A percentile compares a stretch with the other conserved stretches of the same genome.
phyloP scores from a whole-genome alignment of 2,888 invertebrate species.

The Acrocyrtus sp. region DNA sequence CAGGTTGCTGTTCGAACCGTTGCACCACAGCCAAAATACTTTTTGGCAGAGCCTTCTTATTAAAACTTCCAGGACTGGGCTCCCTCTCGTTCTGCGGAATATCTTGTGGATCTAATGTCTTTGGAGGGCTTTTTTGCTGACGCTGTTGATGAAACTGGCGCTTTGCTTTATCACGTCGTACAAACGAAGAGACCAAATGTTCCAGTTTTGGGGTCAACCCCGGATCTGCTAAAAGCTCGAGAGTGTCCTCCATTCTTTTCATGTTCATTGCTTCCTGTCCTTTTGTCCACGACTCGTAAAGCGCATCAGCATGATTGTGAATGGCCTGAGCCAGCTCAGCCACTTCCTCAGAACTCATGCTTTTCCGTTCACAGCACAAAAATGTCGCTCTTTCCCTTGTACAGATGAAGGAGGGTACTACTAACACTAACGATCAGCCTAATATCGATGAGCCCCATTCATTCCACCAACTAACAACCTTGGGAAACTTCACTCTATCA shows the following conservation, averaged over 20 bases:
- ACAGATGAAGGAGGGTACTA: too few species aligned
- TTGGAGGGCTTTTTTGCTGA: conserved; percentile 38
- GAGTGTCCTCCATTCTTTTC: conserved; percentile 61
- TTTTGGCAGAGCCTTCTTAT: conserved; percentile 60
- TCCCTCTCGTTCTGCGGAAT: conserved; percentile 36
- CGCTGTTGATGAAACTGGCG: conserved; percentile 47
- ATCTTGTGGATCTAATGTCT: conserved; percentile 24
- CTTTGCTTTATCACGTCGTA: conserved; percentile 61
- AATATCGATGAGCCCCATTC: too few species aligned
- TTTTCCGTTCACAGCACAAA: neutral
- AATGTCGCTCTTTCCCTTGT: too few species aligned
- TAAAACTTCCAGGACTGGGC: conserved; percentile 43
- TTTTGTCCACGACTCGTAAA: conserved; percentile 63
- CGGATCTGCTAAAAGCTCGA: conserved; percentile 60
- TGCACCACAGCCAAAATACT: conserved; percentile 63
- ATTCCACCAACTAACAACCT: too few species aligned
- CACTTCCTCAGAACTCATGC: conserved; percentile 63
- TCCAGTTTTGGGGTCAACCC: conserved; percentile 60
- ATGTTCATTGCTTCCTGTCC: conserved; percentile 57
- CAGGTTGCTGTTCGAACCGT: conserved; percentile 57
- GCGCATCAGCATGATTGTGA: conserved; percentile 63
- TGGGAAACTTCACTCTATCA: too few species aligned
- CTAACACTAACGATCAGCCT: too few species aligned
- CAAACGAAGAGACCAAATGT: conserved; percentile 62
- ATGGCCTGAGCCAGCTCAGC: conserved; percentile 64